Conservation (phyloP, 2,113 vertebrate genomes). For the Charadrius vociferus region DNA sequence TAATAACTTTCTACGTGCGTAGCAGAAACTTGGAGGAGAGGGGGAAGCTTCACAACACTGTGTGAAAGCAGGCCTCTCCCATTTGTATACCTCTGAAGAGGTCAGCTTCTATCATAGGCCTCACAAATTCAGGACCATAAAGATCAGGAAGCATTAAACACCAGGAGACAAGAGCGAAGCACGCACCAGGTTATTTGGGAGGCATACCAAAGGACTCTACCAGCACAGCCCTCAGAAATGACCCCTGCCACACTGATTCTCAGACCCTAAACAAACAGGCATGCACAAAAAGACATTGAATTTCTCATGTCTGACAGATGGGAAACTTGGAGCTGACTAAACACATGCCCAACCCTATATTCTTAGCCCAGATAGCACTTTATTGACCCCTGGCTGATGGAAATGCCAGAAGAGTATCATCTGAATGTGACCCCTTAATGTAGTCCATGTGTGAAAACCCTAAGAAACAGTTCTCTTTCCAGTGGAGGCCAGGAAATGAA, state of each 20-base stretch:
- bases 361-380: slow-evolving; percentile 50
- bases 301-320: slow-evolving; percentile 62
- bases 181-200: slow-evolving; percentile 6
- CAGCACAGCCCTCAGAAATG: not conserved
- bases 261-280: slow-evolving; percentile 18
- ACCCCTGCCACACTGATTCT: slow-evolving; percentile 37
- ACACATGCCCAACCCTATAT: slow-evolving; percentile 25
- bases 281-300: slow-evolving; percentile 26
- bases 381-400: slow-evolving; percentile 57
- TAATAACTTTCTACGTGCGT: slow-evolving; percentile 15
- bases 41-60: not conserved
- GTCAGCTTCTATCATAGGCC: not conserved
- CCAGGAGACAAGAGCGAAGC: not conserved
- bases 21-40: slow-evolving; percentile 27
- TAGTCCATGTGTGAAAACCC: slow-evolving; percentile 65
- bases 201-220: not conserved
- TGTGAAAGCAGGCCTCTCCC: not conserved
- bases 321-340: slow-evolving; percentile 54
- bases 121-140: not conserved
- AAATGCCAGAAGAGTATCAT: slow-evolving; percentile 62
- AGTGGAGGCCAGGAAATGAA: slow-evolving; percentile 50
- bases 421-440: slow-evolving; percentile 64
- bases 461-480: slow-evolving; percentile 30
- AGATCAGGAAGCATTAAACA: slow-evolving; percentile 38
- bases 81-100: not conserved